A percentile compares a stretch with the other conserved stretches of the same genome.
Conservation (phyloP, 2,888 invertebrate genomes). For the Acronicta aceris region DNA sequence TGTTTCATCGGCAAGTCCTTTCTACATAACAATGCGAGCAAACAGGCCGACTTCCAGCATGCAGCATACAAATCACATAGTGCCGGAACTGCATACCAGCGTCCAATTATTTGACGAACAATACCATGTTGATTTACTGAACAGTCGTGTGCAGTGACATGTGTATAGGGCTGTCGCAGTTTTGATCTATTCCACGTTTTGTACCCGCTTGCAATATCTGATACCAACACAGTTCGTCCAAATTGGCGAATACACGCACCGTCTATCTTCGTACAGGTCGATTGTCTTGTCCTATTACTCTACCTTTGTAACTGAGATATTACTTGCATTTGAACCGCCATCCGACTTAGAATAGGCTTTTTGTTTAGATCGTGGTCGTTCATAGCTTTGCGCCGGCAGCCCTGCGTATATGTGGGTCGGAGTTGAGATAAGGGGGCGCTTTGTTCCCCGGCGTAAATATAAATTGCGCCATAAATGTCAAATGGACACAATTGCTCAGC, state of each 20-base stretch:
- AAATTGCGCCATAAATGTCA: slow-evolving; percentile 82
- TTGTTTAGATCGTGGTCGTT: slow-evolving; percentile 27
- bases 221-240: slow-evolving; percentile 10
- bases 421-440: slow-evolving; percentile 65
- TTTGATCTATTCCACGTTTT: slow-evolving; percentile 24
- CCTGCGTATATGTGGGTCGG: slow-evolving; percentile 55
- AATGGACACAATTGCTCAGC: slow-evolving; percentile 75
- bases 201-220: slow-evolving; percentile 6
- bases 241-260: slow-evolving; percentile 13
- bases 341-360: slow-evolving; percentile 36
- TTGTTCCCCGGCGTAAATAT: slow-evolving; percentile 74
- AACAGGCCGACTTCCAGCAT: slow-evolving; percentile 38
- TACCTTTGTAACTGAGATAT: slow-evolving; percentile 43
- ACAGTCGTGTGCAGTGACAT: slow-evolving; percentile 30
- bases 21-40: slow-evolving; percentile 33
- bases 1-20: slow-evolving; percentile 35
- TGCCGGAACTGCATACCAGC: slow-evolving; percentile 55
- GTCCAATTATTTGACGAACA: slow-evolving; percentile 62
- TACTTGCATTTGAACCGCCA: slow-evolving; percentile 38
- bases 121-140: slow-evolving; percentile 59
- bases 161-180: slow-evolving; percentile 41
- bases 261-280: slow-evolving; percentile 12
- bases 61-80: slow-evolving; percentile 44
- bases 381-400: slow-evolving; percentile 41
- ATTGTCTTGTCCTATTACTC: slow-evolving; percentile 32